Base-by-base conservation (phyloP, 1,140 invertebrate species). In the Atta texana region DNA sequence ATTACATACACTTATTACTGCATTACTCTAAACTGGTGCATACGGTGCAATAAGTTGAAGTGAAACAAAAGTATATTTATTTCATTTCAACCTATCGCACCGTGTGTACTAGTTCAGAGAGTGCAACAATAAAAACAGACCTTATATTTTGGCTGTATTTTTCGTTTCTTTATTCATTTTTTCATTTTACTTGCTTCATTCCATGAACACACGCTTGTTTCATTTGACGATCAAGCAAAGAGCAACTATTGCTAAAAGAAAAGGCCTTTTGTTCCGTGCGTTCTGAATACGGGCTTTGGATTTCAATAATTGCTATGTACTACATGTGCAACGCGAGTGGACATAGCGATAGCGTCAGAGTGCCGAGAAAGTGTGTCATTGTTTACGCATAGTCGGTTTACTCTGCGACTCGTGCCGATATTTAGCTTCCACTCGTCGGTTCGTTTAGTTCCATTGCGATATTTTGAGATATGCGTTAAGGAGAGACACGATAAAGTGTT, bases 341-440 rank as follows among this genome's bases (percentile, higher is more conserved):
- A 75, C 72, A 44, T 61, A 49, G 55, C 68, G 80, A 82, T 82
- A 74, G 78, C 80, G 80, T 49, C 78, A 34, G 78, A 49, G 80
- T 49, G 55, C 31, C 55, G 80, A 75, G 80, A 84, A 84, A 84
- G 80, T 84, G 80, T 84, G 80, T 75, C 80, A 84, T 84, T 84
- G 69, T 84, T 84, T 84, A 84, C 80, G 80, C 80, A 84, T 84
- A 84, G 80, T 84, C 80, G 24, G 55, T 84, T 84, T 84, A 61
- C 80, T 63, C 69, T 81, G 49, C 77, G 31, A 81, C 77, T 82
- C 44, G 69, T 51, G 57, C 57, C 80, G 80, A 84, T 74, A 61
- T 57, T 84, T 74, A 84, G 80, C 80, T 63, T 51, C 80, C n/a
- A 53, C 68, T 82, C 69, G 69, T 72, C 55, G 34, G 55, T 44